Evolutionary conservation across 1,140 invertebrate species (phyloP).

Genomic region (Anthonomus grandis): DNA sequence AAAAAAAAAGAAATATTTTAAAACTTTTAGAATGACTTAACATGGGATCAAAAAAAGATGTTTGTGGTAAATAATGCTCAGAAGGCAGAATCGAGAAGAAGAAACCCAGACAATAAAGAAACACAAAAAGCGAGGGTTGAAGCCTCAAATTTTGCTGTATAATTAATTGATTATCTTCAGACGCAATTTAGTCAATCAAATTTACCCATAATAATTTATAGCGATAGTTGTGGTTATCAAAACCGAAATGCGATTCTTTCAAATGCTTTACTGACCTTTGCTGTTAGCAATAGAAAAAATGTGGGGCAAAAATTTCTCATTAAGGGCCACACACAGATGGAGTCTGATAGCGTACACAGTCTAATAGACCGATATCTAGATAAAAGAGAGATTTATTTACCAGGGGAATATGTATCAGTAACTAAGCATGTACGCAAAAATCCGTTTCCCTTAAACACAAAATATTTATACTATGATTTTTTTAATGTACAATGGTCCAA

Average conservation of each 20-base stretch:
- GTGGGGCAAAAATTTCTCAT: conserved; percentile 49
- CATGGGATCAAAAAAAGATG: background rate
- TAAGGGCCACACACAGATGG: conserved; percentile 41
- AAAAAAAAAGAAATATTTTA: background rate
- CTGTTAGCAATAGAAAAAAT: conserved; percentile 32
- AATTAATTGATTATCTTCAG: background rate
- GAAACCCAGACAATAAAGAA: background rate
- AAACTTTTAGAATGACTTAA: background rate
- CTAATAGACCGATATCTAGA: conserved; percentile 26
- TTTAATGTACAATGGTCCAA: background rate
- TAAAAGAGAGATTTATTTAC: conserved; percentile 8
- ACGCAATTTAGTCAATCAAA: conserved; percentile 1
- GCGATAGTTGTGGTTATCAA: conserved; percentile 30
- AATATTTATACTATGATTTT: background rate
- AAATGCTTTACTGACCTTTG: conserved; percentile 42
- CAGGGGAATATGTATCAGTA: conserved; percentile 4
- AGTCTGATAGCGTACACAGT: conserved; percentile 41
- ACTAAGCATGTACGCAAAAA: conserved; percentile 3
- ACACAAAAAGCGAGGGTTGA: background rate
- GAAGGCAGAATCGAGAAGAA: no score
- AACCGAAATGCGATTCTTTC: conserved; percentile 43
- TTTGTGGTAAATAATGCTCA: background rate
- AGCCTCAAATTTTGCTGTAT: background rate
- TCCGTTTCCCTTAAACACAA: conserved; percentile 1
- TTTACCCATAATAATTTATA: conserved; percentile 2